These are phyloP conservation scores for Drosophila rubida DNA, from an alignment of 2,888 invertebrate genomes.

Conservation along the genomic window DNA sequence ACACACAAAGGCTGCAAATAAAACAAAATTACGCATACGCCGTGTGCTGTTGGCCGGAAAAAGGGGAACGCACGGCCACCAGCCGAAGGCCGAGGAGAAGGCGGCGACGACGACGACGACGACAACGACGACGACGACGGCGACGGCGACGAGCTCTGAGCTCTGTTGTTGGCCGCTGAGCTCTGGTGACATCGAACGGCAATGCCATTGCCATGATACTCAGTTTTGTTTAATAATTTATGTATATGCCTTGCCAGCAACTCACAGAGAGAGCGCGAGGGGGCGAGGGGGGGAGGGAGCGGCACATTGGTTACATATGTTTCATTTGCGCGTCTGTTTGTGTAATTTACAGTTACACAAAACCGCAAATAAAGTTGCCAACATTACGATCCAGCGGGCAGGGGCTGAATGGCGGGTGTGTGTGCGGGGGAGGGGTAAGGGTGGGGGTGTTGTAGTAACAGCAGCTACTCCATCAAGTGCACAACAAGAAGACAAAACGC, in stretches of 20 bases:
- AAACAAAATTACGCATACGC: slow-evolving; percentile 78
- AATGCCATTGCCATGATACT: slow-evolving; percentile 73
- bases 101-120: no score
- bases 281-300: no score
- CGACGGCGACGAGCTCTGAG: not conserved
- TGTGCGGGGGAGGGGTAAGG: not conserved
- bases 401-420: not conserved
- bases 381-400: slow-evolving; percentile 60
- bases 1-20: slow-evolving; percentile 52
- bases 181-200: slow-evolving; percentile 65
- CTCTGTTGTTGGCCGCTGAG: slow-evolving; percentile 37
- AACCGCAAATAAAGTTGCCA: slow-evolving; percentile 78
- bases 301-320: slow-evolving; percentile 71
- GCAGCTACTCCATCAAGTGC: slow-evolving; percentile 28
- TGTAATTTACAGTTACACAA: slow-evolving; percentile 76
- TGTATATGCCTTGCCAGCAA: slow-evolving; percentile 70
- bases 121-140: not conserved
- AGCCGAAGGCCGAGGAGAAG: not conserved
- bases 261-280: no score
- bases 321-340: slow-evolving; percentile 77
- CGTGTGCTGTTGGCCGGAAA: slow-evolving; percentile 53
- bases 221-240: slow-evolving; percentile 76
- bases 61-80: slow-evolving; percentile 11
- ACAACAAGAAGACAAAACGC: slow-evolving; percentile 72
- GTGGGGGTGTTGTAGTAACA: slow-evolving; percentile 2